Evolutionary conservation across 2,113 vertebrate species (phyloP), one percentile per base, ranked within the genome.

Genomic region (Gorsachius goisagi): DNA sequence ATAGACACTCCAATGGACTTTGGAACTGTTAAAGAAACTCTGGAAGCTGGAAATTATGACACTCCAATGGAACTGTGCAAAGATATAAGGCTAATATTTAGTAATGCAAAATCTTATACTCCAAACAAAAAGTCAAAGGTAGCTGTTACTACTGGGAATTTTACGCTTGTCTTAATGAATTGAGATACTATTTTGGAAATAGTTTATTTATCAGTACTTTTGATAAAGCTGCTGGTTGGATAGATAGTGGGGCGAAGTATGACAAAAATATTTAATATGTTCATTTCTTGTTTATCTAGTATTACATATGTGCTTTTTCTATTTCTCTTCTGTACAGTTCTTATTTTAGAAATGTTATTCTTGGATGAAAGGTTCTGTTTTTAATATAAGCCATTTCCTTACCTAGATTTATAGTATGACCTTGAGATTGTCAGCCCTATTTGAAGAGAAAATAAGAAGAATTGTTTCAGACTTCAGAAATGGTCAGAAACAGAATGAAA

Each of bases 41-140:
- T 99, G 85, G 98, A 98, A 93, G 98, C 98, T 27, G 99, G 98
- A 71, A 98, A 97, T 96, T 99, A 99, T 12, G 99, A 99, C 91
- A 99, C 98, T 95, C 99, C 99, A 20, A 94, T 98, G 77, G 99
- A 99, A 96, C 96, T 99, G 84, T 99, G 99, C 98, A 99, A 99
- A 98, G 99, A 99, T 88, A 98, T 98, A 28, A 98, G 99, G 52
- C 97, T 99, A 52, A 99, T 99, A 98, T 99, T 99, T 96, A 98
- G 98, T 72, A 99, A 99, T 86, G 99, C 99, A 81, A 99, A 99
- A 98, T 98, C 98, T 47, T 99, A 99, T 95, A 99, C 99, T 35
- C 99, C 99, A 87, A 99, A 99, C 97, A 99, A 99, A 96, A 99
- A 98, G 71, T 99, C 99, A 74, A 99, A 99, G 99, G 99, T 99